Base-by-base conservation (phyloP, 2,797 vertebrate genomes). In the Siniperca undulata region DNA sequence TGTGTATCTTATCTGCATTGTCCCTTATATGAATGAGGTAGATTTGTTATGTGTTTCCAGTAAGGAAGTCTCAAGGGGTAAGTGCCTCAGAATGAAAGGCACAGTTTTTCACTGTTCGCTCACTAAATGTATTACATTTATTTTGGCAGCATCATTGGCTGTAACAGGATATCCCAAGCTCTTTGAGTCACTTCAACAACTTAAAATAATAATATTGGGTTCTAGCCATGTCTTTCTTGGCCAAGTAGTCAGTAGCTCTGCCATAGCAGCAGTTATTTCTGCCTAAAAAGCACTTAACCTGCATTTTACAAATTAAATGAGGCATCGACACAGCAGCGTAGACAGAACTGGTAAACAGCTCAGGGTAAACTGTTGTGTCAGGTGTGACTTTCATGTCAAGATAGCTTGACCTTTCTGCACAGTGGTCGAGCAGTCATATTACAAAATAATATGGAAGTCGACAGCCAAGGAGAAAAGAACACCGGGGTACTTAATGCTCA, bases 231-330 rank as follows among this genome's bases (percentile, higher is more conserved):
- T 70, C 66, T 61, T 82, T 88, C 62, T 82, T 91, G 86, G 77
- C 86, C 16, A 58, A 65, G 34, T 0, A 70, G 50, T 70, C 34
- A 8, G 50, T 78, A 24, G 55, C 64, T 77, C 83, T 89, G 88
- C 81, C 53, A 80, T 24, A 76, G 50, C 72, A 74, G 87, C 78
- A 89, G n/a, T 80, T 82, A 83, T 86, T 84, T 84, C 84, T 89
- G 90, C 89, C 78, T 82, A 78, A 89, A 90, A 89, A 89, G 90
- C 92, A 91, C 86, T 91, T 89, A 80, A 90, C 24, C 58, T 80
- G 81, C 89, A 87, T 91, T 90, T 82, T 78, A 73, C 50, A 90
- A 88, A 94, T 92, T 83, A 86, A 89, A 80, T 24, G 20, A 56
- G 77, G 60, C 62, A 60, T 80, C 36, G 62, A 58, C 59, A 70